Base-by-base conservation (phyloP, 1,140 invertebrate species). In the Tetranychus cinnabarinus region DNA sequence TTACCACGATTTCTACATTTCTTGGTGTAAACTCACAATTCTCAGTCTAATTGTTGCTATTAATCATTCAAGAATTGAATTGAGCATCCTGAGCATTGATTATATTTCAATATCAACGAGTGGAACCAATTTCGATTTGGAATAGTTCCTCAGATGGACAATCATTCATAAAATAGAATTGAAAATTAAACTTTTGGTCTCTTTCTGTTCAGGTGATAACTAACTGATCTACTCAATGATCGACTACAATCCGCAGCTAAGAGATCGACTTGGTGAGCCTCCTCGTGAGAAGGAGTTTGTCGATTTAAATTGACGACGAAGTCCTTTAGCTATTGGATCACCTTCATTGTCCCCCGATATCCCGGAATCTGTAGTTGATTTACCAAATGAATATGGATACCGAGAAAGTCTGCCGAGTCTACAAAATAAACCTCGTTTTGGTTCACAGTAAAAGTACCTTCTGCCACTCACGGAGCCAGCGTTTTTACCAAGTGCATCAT, bases 401-500 rank as follows among this genome's bases (percentile, higher is more conserved):
- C 67, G 56, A 12, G 67, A 63, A 2, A 69, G 52, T 33, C 66
- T 62, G 47, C 66, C 59, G 5, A 66, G 59, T 10, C 68, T 60
- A 39, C 90, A 90, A 72, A 97, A 97, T 35, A 97, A 84, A 7
- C 93, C 93, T 42, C 83, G 81, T 67, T 89, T 89, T 7, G 87
- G 79, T 72, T 90, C 86, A 72, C 92, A 97, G 73, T 95, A 89
- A 71, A 93, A 93, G 71, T 93, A 95, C 39, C 84, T 77, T 34
- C 82, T 80, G 39, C 90, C 91, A 59, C 84, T 83, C 52, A 97
- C 90, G 31, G 88, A 88, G 23, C 93, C 93, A 75, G 97, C 90
- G 72, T 97, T 97, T 77, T 97, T 97, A 82, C 92, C 93, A 68
- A 86, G 85, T 37, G 89, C 80, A 65, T 90, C 84, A 72, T 97